A percentile compares a stretch with the other conserved stretches of the same genome.
These are phyloP conservation scores for Hymenochirus boettgeri DNA, from an alignment of 2,113 vertebrate genomes.

Conservation along the genomic window DNA sequence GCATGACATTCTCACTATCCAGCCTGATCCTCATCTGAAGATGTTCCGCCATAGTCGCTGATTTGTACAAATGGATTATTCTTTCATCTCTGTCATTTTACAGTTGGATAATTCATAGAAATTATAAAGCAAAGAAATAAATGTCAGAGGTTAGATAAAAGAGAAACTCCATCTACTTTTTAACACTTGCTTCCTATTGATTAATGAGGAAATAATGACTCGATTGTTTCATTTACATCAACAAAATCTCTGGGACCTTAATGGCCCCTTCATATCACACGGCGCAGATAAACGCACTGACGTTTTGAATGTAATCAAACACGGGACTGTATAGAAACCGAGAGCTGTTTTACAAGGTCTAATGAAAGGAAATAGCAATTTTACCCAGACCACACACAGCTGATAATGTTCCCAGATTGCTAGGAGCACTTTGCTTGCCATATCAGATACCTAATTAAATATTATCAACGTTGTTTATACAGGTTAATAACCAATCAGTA, in stretches of 20 bases:
- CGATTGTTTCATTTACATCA: slow-evolving; percentile 35
- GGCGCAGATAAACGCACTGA: slow-evolving; percentile 49
- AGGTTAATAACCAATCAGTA: slow-evolving; percentile 50
- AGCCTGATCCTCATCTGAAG: too few relatives aligned
- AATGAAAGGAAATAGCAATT: slow-evolving; percentile 46
- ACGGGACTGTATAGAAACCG: slow-evolving; percentile 34
- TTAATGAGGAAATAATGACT: slow-evolving; percentile 25
- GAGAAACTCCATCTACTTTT: neutral
- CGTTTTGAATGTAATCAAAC: slow-evolving; percentile 52
- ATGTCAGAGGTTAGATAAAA: slow-evolving; percentile 19
- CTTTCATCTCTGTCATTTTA: too few relatives aligned
- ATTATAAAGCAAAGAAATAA: fast-evolving
- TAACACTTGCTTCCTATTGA: slow-evolving; percentile 17
- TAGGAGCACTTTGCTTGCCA: slow-evolving; percentile 25
- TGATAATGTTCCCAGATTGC: slow-evolving; percentile 25
- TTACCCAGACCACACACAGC: slow-evolving; percentile 57
- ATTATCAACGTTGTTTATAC: slow-evolving; percentile 52
- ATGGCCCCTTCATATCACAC: slow-evolving; percentile 46
- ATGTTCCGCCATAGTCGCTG: too few relatives aligned
- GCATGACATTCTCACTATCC: too few relatives aligned
- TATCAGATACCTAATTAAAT: slow-evolving; percentile 57
- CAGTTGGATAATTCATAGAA: neutral
- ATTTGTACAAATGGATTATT: too few relatives aligned
- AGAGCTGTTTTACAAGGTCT: slow-evolving; percentile 43
- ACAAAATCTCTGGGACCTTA: slow-evolving; percentile 45